Evolutionary conservation across 2,888 invertebrate genomes (phyloP).

Genomic region (Trachelus stipa): DNA sequence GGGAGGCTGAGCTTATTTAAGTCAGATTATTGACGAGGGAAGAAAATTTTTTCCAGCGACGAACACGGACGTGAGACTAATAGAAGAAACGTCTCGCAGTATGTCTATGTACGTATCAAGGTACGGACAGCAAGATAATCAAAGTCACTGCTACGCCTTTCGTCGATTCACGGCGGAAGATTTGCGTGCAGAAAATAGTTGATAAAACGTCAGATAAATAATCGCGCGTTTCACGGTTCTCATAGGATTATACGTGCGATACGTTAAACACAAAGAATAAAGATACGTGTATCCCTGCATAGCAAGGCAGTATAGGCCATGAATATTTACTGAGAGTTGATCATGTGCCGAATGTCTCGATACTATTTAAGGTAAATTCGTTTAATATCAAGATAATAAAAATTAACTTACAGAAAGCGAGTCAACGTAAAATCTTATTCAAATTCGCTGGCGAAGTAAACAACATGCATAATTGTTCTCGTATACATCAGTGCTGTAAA

Average conservation of each 20-base stretch:
- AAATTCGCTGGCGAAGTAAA: not conserved
- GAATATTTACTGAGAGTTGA: not conserved
- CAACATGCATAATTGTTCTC: not conserved
- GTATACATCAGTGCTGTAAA: not conserved
- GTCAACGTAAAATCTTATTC: not conserved
- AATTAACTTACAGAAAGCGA: not conserved
- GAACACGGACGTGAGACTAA: not conserved
- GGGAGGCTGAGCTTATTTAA: not conserved
- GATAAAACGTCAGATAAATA: not conserved
- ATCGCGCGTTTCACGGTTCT: not conserved
- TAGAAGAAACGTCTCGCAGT: not conserved
- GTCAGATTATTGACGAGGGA: not conserved
- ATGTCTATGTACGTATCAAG: not conserved
- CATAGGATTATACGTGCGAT: not conserved
- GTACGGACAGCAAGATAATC: not conserved
- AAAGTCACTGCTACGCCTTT: not conserved
- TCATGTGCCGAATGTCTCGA: not conserved
- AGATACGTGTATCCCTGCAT: not conserved
- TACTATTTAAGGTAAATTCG: not conserved
- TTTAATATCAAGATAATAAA: not conserved
- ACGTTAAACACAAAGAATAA: not conserved
- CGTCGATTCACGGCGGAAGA: not conserved
- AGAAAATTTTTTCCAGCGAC: not conserved
- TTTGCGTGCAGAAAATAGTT: not conserved
- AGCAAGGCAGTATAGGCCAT: not conserved